phyloP scores from a whole-genome alignment of 2,113 vertebrate genomes.

The Aegithalos caudatus region DNA sequence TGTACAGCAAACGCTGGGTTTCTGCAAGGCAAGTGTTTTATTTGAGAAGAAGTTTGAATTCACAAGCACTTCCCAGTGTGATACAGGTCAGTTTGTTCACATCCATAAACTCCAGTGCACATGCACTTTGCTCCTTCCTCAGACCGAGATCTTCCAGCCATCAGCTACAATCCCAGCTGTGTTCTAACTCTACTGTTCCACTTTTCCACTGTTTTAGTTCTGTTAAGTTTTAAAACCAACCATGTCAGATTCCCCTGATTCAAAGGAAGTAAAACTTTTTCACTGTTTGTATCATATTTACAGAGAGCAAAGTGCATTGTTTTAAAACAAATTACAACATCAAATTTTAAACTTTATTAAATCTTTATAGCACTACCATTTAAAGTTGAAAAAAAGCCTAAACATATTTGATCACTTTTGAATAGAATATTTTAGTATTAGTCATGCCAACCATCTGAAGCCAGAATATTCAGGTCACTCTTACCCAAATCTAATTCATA shows the following conservation, averaged over 20 bases:
- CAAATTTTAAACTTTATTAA: neutral
- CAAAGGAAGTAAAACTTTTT: neutral
- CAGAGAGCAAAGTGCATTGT: neutral
- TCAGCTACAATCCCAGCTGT: neutral
- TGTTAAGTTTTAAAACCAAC: neutral
- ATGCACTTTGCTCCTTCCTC: neutral
- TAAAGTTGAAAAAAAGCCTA: neutral
- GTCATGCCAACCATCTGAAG: neutral
- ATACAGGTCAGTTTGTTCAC: neutral
- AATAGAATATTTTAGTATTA: neutral
- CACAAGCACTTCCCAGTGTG: neutral
- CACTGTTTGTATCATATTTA: neutral
- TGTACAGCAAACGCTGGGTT: fast-evolving
- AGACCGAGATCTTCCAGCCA: neutral
- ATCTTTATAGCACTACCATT: neutral
- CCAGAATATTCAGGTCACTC: neutral
- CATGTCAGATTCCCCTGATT: fast-evolving
- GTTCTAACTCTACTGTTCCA: neutral
- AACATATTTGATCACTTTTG: neutral
- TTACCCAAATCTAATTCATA: neutral
- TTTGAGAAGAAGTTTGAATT: neutral
- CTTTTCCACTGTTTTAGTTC: neutral
- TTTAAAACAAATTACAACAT: neutral
- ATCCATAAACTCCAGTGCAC: neutral
- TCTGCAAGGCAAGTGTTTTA: constrained; percentile 33